These are phyloP conservation scores for Campoplex nolae DNA, from an alignment of 2,888 invertebrate species.

Conservation along the genomic window DNA sequence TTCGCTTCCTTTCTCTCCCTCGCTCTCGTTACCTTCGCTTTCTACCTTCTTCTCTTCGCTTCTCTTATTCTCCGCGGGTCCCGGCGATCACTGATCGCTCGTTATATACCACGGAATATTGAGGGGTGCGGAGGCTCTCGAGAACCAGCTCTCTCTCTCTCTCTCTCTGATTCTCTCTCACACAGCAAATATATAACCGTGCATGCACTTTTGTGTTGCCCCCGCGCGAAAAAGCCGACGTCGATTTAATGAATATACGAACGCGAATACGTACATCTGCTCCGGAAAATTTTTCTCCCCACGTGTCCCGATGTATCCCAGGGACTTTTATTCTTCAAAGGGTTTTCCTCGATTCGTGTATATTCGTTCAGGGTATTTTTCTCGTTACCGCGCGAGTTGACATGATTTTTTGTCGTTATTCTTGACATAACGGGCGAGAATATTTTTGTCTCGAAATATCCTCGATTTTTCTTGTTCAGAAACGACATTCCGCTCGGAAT, in stretches of 20 bases:
- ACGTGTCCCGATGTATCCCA: not conserved
- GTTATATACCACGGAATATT: constrained; percentile 46
- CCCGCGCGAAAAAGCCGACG: constrained; percentile 60
- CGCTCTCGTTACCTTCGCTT: constrained; percentile 29
- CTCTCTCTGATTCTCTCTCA: too few relatives aligned
- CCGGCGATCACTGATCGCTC: constrained; percentile 61
- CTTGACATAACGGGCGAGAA: too few relatives aligned
- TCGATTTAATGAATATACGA: constrained; percentile 34
- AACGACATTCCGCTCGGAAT: not conserved
- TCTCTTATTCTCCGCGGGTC: constrained; percentile 60
- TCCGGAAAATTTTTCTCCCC: constrained; percentile 36
- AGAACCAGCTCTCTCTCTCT: constrained; percentile 19
- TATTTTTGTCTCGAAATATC: not conserved
- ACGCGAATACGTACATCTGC: constrained; percentile 49
- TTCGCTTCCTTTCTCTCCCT: constrained; percentile 34
- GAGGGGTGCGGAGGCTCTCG: constrained; percentile 56
- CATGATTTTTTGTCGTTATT: not conserved
- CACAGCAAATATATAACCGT: not conserved
- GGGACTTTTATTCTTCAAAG: not conserved
- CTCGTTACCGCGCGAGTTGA: not conserved
- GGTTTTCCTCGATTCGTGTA: not conserved
- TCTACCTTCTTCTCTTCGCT: constrained; percentile 9
- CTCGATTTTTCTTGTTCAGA: not conserved
- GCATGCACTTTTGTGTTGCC: constrained; percentile 41
- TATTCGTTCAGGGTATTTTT: not conserved